A percentile compares a stretch with the other conserved stretches of the same genome.
These are phyloP conservation scores for Phyto melanocephala DNA, from an alignment of 2,888 invertebrate species.

Conservation along the genomic window DNA sequence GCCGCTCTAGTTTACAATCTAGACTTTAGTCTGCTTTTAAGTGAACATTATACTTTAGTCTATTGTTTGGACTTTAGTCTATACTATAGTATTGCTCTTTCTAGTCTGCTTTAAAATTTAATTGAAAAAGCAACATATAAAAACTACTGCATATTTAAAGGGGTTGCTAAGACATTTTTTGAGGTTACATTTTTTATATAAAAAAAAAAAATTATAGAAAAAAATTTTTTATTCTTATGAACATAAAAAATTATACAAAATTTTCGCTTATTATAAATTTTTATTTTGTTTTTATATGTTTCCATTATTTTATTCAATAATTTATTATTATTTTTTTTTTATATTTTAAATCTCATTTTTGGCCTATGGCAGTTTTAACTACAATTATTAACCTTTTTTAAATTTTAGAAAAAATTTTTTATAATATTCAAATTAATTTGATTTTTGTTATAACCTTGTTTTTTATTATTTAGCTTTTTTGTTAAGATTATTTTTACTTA, in stretches of 20 bases:
- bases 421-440: too few species aligned
- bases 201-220: too few species aligned
- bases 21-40: too few species aligned
- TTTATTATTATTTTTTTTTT: neutral
- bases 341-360: conserved; percentile 29
- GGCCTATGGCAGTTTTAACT: conserved; percentile 57
- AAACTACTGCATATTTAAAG: conserved; percentile 12
- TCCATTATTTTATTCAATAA: neutral
- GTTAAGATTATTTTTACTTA: conserved; percentile 38
- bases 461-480: conserved; percentile 49
- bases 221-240: neutral
- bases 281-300: too few species aligned
- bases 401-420: too few species aligned
- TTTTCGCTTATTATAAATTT: neutral
- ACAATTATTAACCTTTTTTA: conserved; percentile 47
- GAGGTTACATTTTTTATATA: neutral
- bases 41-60: too few species aligned
- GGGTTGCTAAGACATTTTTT: neutral
- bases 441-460: conserved; percentile 2
- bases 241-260: conserved; percentile 14
- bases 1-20: too few species aligned
- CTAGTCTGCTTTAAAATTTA: too few species aligned
- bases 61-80: too few species aligned
- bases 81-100: too few species aligned
- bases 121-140: conserved; percentile 1